These are phyloP conservation scores for Perccottus glenii DNA, from an alignment of 2,113 vertebrate genomes.

Conservation along the genomic window DNA sequence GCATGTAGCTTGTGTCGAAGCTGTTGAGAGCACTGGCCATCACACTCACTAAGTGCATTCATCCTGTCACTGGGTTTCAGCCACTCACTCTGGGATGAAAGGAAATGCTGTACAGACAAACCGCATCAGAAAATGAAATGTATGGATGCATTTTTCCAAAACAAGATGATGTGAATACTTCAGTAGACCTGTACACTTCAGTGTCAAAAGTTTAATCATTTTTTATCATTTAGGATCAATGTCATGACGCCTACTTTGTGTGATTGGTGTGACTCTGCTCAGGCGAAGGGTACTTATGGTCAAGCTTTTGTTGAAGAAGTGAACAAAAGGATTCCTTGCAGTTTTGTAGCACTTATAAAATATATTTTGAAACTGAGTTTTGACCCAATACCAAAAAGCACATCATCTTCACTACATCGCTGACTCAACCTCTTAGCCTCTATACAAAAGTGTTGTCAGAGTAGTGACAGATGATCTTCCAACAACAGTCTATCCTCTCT, in stretches of 20 bases:
- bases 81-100: slow-evolving; percentile 9
- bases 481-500: slow-evolving; percentile 5
- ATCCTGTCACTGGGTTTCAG: slow-evolving; percentile 4
- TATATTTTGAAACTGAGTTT: too few relatives aligned
- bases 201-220: neutral
- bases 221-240: too few relatives aligned
- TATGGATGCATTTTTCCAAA: neutral
- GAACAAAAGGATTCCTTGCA: too few relatives aligned
- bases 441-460: slow-evolving; percentile 24
- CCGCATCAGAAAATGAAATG: neutral
- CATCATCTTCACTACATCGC: neutral
- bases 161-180: too few relatives aligned
- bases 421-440: slow-evolving; percentile 33
- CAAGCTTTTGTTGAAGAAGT: too few relatives aligned
- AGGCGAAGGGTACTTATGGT: too few relatives aligned
- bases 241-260: too few relatives aligned
- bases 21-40: neutral
- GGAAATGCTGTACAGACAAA: slow-evolving; percentile 6
- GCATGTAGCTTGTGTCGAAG: neutral
- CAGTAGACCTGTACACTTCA: too few relatives aligned
- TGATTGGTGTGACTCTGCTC: too few relatives aligned
- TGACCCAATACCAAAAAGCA: too few relatives aligned
- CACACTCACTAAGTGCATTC: slow-evolving; percentile 12
- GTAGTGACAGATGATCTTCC: too few relatives aligned
- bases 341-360: too few relatives aligned